Percentiles rank a stretch among this genome's conserved stretches.
Evolutionary conservation across 2,797 vertebrate species (phyloP).

Genomic region (Danio aesculapii): DNA sequence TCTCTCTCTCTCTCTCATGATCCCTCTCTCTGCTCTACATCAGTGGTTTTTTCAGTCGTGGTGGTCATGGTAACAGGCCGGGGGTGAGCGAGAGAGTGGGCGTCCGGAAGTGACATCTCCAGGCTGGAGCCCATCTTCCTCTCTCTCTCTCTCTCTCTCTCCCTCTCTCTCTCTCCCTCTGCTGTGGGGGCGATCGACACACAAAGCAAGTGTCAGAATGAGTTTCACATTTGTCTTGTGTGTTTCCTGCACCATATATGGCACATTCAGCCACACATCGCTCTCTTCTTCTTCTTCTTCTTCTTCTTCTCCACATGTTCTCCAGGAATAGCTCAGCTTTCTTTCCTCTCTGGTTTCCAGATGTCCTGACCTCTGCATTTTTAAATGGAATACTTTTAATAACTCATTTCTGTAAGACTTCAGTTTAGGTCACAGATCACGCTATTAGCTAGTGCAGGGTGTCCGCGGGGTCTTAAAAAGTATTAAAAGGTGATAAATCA

Average conservation of each 20-base stretch:
- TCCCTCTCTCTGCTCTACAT: conserved; percentile 25
- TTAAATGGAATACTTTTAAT: too few relatives aligned
- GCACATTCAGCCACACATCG: not conserved
- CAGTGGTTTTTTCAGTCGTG: conserved; percentile 43
- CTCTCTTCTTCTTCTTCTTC: too few relatives aligned
- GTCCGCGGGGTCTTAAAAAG: too few relatives aligned
- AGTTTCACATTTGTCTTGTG: conserved; percentile 47
- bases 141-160: not conserved
- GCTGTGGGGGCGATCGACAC: conserved; percentile 55
- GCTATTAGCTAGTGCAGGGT: too few relatives aligned
- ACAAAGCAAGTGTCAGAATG: conserved; percentile 54
- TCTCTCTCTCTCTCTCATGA: conserved; percentile 33
- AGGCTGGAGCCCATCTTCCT: not conserved
- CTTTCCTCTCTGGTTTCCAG: too few relatives aligned
- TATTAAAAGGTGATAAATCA: too few relatives aligned
- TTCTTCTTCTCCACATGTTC: not conserved
- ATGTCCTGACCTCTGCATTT: too few relatives aligned
- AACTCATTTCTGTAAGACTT: too few relatives aligned
- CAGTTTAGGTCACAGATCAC: too few relatives aligned
- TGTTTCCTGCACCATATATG: conserved; percentile 6
- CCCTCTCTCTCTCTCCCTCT: not conserved
- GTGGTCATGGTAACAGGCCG: conserved; percentile 60
- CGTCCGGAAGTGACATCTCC: conserved; percentile 66
- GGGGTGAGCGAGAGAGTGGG: conserved; percentile 61
- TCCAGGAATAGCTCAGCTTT: too few relatives aligned